Percentiles rank a stretch among this genome's conserved stretches.
These are phyloP conservation scores for zebrafish (Danio rerio) DNA, from an alignment of 2,113 vertebrate species.

Conservation along the genomic window DNA sequence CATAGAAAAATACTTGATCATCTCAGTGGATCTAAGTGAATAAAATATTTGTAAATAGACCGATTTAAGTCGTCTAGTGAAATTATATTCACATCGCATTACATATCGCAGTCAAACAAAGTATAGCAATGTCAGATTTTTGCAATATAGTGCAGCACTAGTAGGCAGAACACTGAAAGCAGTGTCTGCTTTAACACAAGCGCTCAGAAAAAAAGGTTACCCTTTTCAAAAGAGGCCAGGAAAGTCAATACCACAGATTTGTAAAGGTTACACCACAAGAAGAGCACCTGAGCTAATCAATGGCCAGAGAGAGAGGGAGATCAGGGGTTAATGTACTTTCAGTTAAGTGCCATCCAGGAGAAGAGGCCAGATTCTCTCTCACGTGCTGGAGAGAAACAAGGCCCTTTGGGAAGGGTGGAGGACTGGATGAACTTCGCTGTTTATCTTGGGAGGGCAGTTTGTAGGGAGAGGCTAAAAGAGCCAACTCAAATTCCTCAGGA, in stretches of 20 bases:
- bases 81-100: too few species aligned
- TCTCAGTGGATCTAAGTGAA: too few species aligned
- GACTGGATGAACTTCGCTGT: conserved; percentile 23
- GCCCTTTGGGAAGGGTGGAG: conserved; percentile 44
- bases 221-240: neutral
- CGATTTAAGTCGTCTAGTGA: too few species aligned
- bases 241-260: neutral
- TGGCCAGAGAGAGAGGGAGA: neutral
- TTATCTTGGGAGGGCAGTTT: conserved; percentile 38
- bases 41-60: too few species aligned
- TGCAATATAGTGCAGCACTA: too few species aligned
- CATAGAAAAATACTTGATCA: too few species aligned
- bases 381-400: conserved; percentile 30
- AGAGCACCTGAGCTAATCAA: conserved; percentile 1
- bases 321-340: conserved; percentile 16
- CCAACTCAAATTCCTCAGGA: conserved; percentile 40
- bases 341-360: conserved; percentile 11
- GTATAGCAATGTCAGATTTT: too few species aligned
- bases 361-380: conserved; percentile 3
- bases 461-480: conserved; percentile 22
- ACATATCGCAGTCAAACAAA: too few species aligned
- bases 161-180: neutral
- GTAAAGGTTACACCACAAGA: conserved; percentile 7
- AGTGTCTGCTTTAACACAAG: neutral
- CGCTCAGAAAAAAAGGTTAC: neutral